Percentiles rank a stretch among this genome's conserved stretches.
These are phyloP conservation scores for Drosophila ironensis DNA, from an alignment of 1,140 invertebrate genomes.

Conservation along the genomic window DNA sequence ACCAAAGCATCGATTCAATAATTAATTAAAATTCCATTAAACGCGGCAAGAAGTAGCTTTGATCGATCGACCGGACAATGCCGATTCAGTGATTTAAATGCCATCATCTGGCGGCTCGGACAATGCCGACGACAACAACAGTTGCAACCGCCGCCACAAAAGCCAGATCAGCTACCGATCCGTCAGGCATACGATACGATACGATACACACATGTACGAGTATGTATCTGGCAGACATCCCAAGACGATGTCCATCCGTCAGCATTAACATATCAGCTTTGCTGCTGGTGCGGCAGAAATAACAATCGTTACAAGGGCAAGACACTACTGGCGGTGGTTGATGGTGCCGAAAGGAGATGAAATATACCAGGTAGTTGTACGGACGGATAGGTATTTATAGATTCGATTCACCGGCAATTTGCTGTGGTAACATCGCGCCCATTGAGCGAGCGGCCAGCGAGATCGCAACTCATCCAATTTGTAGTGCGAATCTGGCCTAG, in stretches of 20 bases:
- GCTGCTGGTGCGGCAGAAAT: constrained; percentile 21
- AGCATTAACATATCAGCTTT: constrained; percentile 62
- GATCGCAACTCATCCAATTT: constrained; percentile 40
- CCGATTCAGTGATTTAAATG: constrained; percentile 62
- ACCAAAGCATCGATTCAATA: constrained; percentile 54
- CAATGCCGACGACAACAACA: constrained; percentile 28
- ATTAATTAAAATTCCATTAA: constrained; percentile 77
- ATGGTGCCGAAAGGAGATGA: constrained; percentile 11
- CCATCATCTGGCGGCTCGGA: constrained; percentile 50
- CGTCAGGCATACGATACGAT: background rate
- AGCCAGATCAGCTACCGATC: constrained; percentile 59
- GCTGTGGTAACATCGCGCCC: constrained; percentile 39
- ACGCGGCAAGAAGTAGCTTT: constrained; percentile 24
- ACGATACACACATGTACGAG: background rate
- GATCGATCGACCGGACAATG: constrained; percentile 46
- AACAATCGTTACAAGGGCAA: constrained; percentile 73
- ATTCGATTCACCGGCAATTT: constrained; percentile 49
- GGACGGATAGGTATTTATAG: constrained; percentile 44
- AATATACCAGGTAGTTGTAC: constrained; percentile 47
- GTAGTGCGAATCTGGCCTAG: constrained; percentile 40
- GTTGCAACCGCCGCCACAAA: constrained; percentile 21
- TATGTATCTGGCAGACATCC: constrained; percentile 6
- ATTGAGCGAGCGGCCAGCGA: constrained; percentile 57
- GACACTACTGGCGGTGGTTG: constrained; percentile 7
- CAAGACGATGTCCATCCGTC: constrained; percentile 43